Evolutionary conservation across 2,797 vertebrate species (phyloP), one percentile per base, ranked within the genome.

Genomic region (Threskiornis aethiopicus): DNA sequence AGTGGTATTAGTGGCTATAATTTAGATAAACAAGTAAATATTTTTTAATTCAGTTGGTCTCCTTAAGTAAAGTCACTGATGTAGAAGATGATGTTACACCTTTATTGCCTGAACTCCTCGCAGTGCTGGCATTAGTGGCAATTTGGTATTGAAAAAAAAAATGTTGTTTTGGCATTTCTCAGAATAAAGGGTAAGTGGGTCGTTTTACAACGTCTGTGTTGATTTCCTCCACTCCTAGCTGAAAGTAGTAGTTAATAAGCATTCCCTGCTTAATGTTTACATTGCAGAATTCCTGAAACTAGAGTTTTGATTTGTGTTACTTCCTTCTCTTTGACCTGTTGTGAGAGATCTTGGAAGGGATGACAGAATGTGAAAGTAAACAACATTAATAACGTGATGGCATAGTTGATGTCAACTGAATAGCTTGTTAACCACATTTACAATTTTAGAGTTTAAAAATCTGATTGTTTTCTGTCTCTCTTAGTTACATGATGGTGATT

Each of bases 401-500:
- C 29, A 26, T 62, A 61, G 33, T 64, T 81, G 24, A 42, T 78
- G 57, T 59, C 61, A 70, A 37, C 39, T 84, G 33, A 69, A 61
- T 47, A 81, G 57, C 31, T 85, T 76, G 33, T 41, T 76, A 77
- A 71, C 41, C 69, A 33, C 5, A 5, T 52, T 49, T 67, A 42
- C 26, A 47, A 0, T 61, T 87, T 47, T 54, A 20, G 35, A 75
- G 39, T 69, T 96, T 79, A 90, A n/a, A 87, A 35, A 51, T 94
- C 5, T 11, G 55, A 88, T 80, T 84, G 29, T 83, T 97, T 89
- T 31, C 37, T 85, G 78, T 98, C 17, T 93, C 87, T 97, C 94
- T 80, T 95, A 99, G 99, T 98, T 97, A 39, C 98, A 97, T 6
- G 96, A 97, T 37, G 98, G 98, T 41, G 96, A 97, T 16, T 99